Evolutionary conservation across 2,888 invertebrate genomes (phyloP).

Genomic region (Parasteatoda lunata): DNA sequence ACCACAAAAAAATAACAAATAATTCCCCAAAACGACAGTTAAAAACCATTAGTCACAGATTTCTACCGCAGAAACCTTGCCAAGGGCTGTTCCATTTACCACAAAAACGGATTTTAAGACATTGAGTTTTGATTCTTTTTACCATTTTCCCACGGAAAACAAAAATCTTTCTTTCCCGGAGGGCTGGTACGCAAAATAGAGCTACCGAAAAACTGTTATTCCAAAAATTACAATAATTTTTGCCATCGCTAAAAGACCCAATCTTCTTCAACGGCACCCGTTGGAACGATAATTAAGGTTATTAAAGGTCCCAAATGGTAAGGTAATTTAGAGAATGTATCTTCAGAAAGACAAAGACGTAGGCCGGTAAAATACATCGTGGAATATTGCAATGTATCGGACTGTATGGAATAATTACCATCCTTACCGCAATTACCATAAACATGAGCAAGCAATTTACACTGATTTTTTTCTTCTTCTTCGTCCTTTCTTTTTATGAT

Average conservation of each 20-base stretch:
- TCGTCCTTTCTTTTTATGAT: neutral
- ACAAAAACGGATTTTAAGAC: neutral
- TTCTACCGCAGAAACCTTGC: neutral
- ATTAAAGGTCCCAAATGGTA: conserved; percentile 47
- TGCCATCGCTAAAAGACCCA: conserved; percentile 9
- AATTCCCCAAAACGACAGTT: neutral
- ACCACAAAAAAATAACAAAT: neutral
- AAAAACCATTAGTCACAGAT: neutral
- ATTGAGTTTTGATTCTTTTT: neutral
- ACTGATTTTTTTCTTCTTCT: conserved; percentile 21
- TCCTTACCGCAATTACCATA: conserved; percentile 53
- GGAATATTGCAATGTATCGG: conserved; percentile 4
- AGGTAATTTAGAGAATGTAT: conserved; percentile 31
- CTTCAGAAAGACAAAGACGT: conserved; percentile 19
- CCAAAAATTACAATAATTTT: conserved; percentile 52
- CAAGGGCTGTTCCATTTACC: neutral
- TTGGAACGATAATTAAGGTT: conserved; percentile 33
- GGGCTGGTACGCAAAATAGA: conserved; percentile 7
- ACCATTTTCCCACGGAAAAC: conserved; percentile 19
- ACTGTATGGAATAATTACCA: conserved; percentile 17
- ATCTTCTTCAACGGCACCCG: conserved; percentile 22
- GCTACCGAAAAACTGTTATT: conserved; percentile 51
- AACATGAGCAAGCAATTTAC: conserved; percentile 64
- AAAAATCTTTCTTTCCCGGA: conserved; percentile 3
- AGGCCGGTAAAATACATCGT: neutral